phyloP scores from a whole-genome alignment of 2,888 invertebrate genomes.

The Diarsia brunnea region DNA sequence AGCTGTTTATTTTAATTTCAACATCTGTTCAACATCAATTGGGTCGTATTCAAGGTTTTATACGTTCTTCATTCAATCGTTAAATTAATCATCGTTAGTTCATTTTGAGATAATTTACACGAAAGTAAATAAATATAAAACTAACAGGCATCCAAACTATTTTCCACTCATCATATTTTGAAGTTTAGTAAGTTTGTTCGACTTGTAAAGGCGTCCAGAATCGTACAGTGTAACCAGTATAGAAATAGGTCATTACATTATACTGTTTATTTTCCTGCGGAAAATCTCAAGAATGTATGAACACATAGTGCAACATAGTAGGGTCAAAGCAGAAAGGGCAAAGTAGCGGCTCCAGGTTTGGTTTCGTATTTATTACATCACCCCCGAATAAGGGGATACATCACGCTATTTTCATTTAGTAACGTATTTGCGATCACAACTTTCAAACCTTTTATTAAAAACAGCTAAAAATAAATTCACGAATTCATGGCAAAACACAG shows the following conservation, averaged over 20 bases:
- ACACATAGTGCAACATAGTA: background rate
- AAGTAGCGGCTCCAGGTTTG: accelerated
- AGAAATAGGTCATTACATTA: background rate
- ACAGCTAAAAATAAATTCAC: constrained; percentile 1
- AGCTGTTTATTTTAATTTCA: constrained; percentile 29
- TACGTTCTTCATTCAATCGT: constrained; percentile 12
- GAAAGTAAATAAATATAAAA: background rate
- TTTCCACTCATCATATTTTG: background rate
- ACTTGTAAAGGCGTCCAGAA: too few relatives aligned
- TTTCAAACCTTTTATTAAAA: background rate
- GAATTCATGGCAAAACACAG: background rate
- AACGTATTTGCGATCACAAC: background rate
- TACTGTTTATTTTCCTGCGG: background rate
- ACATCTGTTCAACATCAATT: constrained; percentile 37
- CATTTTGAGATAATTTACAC: background rate
- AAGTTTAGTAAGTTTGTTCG: background rate
- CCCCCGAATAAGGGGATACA: background rate
- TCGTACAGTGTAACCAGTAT: too few relatives aligned
- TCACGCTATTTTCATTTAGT: background rate
- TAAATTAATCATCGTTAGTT: constrained; percentile 10
- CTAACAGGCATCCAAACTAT: background rate
- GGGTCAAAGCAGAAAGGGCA: too few relatives aligned
- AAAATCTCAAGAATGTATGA: background rate
- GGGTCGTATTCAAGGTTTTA: constrained; percentile 36
- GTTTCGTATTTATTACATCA: background rate